Evolutionary conservation across 2,797 vertebrate species (phyloP), one percentile per base, ranked within the genome.

Genomic region (Sebastes glaucus): DNA sequence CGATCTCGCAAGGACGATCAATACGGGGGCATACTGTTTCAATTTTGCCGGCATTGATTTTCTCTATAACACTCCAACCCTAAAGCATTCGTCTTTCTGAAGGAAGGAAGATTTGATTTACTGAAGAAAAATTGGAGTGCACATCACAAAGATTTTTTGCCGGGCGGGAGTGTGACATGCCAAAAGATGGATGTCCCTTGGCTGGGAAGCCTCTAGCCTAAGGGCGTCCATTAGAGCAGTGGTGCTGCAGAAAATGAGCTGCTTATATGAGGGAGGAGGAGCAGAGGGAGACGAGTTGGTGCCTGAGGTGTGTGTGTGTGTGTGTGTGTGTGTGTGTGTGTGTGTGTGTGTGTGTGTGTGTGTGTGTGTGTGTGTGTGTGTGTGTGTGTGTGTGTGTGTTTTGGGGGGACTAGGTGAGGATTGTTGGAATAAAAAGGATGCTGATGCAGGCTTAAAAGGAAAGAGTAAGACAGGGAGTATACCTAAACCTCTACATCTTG

Each of bases 101-200:
- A 98, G 97, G 98, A 97, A 98, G 97, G 98, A 98, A 98, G 98
- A 99, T 99, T 99, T 99, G 98, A 99, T 99, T 99, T 99, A 99
- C 97, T 99, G 98, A 97, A 98, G 97, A 99, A 99, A 99, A 99
- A 99, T 99, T 98, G 97, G 97, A 97, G 97, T 97, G 97, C 97
- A 97, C 98, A 99, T 98, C 97, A 97, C 97, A 98, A 98, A 98
- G 98, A 98, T 98, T 98, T 98, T 98, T 97, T 96, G 96, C 96
- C 92, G 96, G 96, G 97, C 96, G 96, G 88, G 90, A 95, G 95
- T 95, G 96, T 98, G 97, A 98, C 97, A 98, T 87, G 88, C 93
- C 92, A 95, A 96, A 98, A 99, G 98, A 99, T 98, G 97, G 97
- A 99, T 99, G 97, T 98, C 96, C 97, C 96, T 95, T 94, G 97